These are phyloP conservation scores for Hipparchia sbordonii DNA, from an alignment of 2,888 invertebrate genomes.

Conservation along the genomic window DNA sequence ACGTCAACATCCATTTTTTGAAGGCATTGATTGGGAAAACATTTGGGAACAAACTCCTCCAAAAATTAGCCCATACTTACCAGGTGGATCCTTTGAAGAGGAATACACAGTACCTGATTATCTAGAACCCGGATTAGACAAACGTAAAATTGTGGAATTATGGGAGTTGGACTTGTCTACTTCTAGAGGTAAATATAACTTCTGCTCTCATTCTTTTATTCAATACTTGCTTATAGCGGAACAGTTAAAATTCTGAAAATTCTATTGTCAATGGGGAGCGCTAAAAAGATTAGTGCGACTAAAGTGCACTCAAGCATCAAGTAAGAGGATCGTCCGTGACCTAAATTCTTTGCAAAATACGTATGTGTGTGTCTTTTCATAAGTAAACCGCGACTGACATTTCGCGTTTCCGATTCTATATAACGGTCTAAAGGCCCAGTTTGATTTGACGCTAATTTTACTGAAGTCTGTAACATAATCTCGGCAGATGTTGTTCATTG, in stretches of 20 bases:
- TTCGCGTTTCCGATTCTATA: constrained; percentile 50
- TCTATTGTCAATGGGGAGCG: constrained; percentile 51
- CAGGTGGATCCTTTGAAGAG: constrained; percentile 87
- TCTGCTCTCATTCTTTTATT: neutral
- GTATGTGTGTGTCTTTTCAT: constrained; percentile 59
- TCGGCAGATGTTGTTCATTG: constrained; percentile 50
- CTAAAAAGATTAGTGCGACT: constrained; percentile 56
- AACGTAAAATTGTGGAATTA: constrained; percentile 89
- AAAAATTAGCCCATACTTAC: constrained; percentile 90
- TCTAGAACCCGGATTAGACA: constrained; percentile 94
- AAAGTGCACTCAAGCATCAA: constrained; percentile 72
- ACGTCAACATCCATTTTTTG: constrained; percentile 93
- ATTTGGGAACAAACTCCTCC: constrained; percentile 91
- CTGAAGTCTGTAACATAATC: constrained; percentile 43
- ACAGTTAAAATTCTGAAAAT: constrained; percentile 10
- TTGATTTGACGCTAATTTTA: constrained; percentile 30
- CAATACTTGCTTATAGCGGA: neutral
- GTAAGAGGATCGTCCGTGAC: constrained; percentile 75
- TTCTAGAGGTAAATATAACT: constrained; percentile 60
- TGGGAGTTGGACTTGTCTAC: constrained; percentile 87
- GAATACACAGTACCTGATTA: constrained; percentile 89
- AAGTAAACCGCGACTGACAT: constrained; percentile 55
- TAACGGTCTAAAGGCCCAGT: constrained; percentile 32
- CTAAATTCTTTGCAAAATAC: constrained; percentile 72
- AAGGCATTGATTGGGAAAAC: constrained; percentile 91